Conservation (phyloP, 2,797 vertebrate species). For the Florisuga fusca region DNA sequence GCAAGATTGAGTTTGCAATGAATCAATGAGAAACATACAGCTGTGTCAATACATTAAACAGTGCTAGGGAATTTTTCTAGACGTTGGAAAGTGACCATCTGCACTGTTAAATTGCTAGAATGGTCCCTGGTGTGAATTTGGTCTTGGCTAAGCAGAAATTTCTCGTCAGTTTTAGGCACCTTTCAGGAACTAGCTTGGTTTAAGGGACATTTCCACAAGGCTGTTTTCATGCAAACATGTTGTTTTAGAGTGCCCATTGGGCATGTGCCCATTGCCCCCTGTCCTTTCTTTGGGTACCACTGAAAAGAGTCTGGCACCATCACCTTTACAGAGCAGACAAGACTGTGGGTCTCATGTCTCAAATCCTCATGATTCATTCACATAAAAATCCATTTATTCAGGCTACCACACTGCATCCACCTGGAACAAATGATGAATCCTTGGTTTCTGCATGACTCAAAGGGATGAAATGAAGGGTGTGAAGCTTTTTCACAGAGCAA, state of each 20-base stretch:
- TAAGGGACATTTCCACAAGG: not conserved
- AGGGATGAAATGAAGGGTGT: not conserved
- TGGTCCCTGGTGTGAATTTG: not conserved
- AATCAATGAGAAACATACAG: not conserved
- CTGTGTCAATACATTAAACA: constrained; percentile 14
- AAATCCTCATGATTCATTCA: not conserved
- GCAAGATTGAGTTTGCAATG: constrained; percentile 11
- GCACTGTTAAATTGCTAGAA: not conserved
- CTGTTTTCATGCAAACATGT: not conserved
- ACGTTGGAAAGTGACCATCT: not conserved
- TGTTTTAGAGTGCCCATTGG: not conserved
- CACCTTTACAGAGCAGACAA: rapidly evolving
- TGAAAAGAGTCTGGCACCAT: too few species aligned
- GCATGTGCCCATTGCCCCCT: too few species aligned
- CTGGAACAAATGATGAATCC: not conserved
- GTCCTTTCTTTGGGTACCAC: too few species aligned
- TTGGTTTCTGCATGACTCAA: not conserved
- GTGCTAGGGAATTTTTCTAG: not conserved
- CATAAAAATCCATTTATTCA: constrained; percentile 37
- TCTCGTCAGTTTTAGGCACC: not conserved
- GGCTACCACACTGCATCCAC: not conserved
- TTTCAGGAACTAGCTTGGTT: not conserved
- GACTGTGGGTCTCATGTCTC: not conserved
- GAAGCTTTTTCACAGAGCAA: not conserved
- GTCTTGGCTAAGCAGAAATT: not conserved